Percentiles rank a stretch among this genome's conserved stretches.
Evolutionary conservation across 2,888 invertebrate species (phyloP).

Genomic region (Sinhomidia bicolor): DNA sequence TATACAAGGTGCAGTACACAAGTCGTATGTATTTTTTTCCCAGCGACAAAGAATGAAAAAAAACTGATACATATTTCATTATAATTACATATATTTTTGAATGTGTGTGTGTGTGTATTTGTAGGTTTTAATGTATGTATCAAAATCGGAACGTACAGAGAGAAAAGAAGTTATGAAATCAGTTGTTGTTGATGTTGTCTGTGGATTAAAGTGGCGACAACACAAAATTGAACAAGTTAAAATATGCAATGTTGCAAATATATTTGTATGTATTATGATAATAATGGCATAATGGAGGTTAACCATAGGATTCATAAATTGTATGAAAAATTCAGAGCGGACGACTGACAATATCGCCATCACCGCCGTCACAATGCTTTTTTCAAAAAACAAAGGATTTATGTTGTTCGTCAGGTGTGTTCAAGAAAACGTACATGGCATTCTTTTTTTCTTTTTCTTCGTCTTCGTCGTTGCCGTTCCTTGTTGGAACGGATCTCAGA

Average conservation of each 20-base stretch:
- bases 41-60: too few relatives aligned
- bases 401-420: neutral
- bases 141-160: constrained; percentile 17
- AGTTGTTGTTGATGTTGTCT: neutral
- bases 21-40: neutral
- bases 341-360: neutral
- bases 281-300: constrained; percentile 31
- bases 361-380: neutral
- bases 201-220: neutral
- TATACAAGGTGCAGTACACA: neutral
- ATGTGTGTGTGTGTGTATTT: too few relatives aligned
- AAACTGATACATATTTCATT: constrained; percentile 19
- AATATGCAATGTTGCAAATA: constrained; percentile 5
- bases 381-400: constrained; percentile 13
- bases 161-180: constrained; percentile 30
- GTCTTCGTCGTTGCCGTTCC: too few relatives aligned
- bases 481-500: constrained; percentile 61
- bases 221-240: constrained; percentile 5
- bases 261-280: neutral
- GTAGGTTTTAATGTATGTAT: neutral
- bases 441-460: constrained; percentile 8
- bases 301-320: constrained; percentile 29
- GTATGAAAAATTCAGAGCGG: constrained; percentile 23
- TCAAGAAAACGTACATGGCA: constrained; percentile 22
- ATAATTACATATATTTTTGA: constrained; percentile 26